A percentile compares a stretch with the other conserved stretches of the same genome.
Conservation (phyloP, 2,113 vertebrate genomes). For the Columbina picui region DNA sequence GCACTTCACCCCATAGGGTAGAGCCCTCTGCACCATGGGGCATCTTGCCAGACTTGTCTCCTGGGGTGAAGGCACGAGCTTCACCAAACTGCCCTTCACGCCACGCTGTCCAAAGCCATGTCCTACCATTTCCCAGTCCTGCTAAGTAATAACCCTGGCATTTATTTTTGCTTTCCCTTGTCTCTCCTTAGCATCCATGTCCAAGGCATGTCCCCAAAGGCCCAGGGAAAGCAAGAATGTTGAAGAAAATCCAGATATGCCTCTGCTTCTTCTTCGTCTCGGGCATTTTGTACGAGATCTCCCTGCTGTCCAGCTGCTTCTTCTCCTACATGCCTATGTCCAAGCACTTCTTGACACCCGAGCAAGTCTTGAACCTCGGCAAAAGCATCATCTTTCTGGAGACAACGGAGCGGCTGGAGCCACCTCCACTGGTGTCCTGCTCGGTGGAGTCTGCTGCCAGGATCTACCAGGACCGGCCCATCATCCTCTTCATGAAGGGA, state of each 20-base stretch:
- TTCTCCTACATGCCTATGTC: conserved; percentile 59
- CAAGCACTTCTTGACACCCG: conserved; percentile 44
- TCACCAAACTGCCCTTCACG: background rate
- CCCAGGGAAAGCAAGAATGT: conserved; percentile 56
- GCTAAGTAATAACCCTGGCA: background rate
- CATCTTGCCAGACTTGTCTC: background rate
- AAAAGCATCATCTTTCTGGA: conserved; percentile 80
- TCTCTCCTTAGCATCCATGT: background rate
- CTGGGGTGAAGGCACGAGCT: background rate
- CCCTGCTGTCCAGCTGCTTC: conserved; percentile 53
- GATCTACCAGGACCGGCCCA: conserved; percentile 64
- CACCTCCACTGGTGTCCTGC: conserved; percentile 69
- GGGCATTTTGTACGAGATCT: conserved; percentile 73
- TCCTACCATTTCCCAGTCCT: background rate
- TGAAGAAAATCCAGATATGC: conserved; percentile 73
- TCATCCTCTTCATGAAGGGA: conserved; percentile 79
- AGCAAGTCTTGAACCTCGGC: conserved; percentile 55
- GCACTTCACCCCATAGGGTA: background rate
- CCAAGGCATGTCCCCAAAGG: background rate
- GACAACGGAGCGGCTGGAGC: conserved; percentile 71
- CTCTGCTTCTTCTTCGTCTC: conserved; percentile 63
- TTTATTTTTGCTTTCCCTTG: background rate
- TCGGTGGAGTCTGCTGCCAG: conserved; percentile 79
- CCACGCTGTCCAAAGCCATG: rapidly evolving
- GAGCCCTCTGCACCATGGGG: background rate